Percentiles rank a stretch among this genome's conserved stretches.
phyloP scores from a whole-genome alignment of 2,113 vertebrate genomes.

The Embiotoca jacksoni region DNA sequence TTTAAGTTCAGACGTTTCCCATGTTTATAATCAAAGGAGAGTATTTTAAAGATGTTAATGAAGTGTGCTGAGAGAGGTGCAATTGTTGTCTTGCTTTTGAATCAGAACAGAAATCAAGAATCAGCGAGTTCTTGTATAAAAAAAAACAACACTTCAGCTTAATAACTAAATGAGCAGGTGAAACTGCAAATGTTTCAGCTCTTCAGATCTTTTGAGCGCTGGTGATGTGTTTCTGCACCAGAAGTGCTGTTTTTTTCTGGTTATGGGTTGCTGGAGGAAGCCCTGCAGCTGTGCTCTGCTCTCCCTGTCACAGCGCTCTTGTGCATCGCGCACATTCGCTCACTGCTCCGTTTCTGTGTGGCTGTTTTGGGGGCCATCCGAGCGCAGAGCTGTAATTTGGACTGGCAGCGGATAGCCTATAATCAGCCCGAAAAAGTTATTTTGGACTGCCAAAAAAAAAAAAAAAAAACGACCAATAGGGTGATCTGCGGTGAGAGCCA shows the following conservation, averaged over 20 bases:
- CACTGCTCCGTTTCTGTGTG: conserved; percentile 56
- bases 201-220: neutral
- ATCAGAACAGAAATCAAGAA: neutral
- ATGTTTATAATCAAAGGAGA: neutral
- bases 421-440: conserved; percentile 84
- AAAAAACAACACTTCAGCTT: neutral
- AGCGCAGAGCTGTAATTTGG: conserved; percentile 85
- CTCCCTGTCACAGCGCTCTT: conserved; percentile 45
- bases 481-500: conserved; percentile 73
- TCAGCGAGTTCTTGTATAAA: neutral
- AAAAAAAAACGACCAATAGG: conserved; percentile 58
- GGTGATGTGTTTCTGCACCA: too few species aligned
- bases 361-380: conserved; percentile 60
- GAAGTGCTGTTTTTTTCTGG: conserved; percentile 2
- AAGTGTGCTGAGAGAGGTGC: neutral
- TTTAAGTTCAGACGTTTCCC: too few species aligned
- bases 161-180: neutral
- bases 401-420: conserved; percentile 81
- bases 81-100: neutral
- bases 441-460: conserved; percentile 72
- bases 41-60: neutral
- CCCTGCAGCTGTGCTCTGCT: conserved; percentile 53
- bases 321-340: conserved; percentile 55
- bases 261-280: conserved; percentile 47
- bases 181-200: neutral